phyloP scores from a whole-genome alignment of 2,888 invertebrate genomes.

The Torymus tubicola region DNA sequence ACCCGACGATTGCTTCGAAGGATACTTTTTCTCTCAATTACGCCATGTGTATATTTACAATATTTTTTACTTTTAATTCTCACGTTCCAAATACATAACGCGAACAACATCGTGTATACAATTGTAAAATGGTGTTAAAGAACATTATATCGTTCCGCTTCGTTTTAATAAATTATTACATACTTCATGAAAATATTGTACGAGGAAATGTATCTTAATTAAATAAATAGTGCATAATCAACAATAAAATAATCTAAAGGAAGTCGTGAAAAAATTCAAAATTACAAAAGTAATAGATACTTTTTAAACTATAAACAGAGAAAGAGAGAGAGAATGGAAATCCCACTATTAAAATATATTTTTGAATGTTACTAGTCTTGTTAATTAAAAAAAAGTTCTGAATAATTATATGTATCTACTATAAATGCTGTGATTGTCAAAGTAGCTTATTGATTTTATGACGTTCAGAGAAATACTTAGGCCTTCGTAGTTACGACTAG shows the following conservation, averaged over 20 bases:
- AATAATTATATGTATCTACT: constrained; percentile 30
- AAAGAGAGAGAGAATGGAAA: neutral
- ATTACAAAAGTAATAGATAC: neutral
- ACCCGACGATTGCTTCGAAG: constrained; percentile 49
- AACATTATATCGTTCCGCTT: constrained; percentile 12
- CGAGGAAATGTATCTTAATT: neutral
- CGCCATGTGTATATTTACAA: constrained; percentile 53
- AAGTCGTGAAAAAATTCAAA: neutral
- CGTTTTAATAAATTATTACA: constrained; percentile 2
- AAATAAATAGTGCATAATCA: constrained; percentile 1
- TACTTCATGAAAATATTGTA: constrained; percentile 1
- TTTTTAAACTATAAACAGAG: constrained; percentile 5
- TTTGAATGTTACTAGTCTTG: neutral
- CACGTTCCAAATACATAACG: constrained; percentile 47
- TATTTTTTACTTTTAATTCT: constrained; percentile 37
- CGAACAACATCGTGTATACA: constrained; percentile 53
- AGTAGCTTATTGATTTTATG: constrained; percentile 54
- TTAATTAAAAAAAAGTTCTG: constrained; percentile 38
- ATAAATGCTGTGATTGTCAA: constrained; percentile 52
- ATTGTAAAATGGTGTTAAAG: constrained; percentile 24
- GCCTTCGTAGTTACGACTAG: constrained; percentile 47
- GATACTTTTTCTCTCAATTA: constrained; percentile 30
- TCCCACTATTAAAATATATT: neutral
- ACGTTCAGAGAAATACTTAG: constrained; percentile 47
- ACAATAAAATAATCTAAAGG: neutral